Base-by-base conservation (phyloP, 2,113 vertebrate species). In the Arizona elegans region DNA sequence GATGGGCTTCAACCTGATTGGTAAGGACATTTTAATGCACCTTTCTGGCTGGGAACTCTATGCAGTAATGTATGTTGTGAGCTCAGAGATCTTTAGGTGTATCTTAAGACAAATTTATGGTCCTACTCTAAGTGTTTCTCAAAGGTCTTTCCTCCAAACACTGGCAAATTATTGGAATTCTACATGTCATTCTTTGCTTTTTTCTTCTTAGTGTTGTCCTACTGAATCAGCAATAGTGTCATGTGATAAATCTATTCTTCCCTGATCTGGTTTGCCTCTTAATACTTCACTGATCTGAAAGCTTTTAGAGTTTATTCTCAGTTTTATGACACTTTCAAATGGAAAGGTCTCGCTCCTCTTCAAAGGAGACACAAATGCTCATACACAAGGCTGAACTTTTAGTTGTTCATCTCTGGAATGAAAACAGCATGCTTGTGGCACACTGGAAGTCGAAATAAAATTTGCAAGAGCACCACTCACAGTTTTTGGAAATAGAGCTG, bases 41-140 rank as follows among this genome's bases (percentile, higher is more conserved):
- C 47, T 87, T 86, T 92, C 43, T 94, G 93, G 95, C 89, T 95
- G 92, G 11, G 88, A 54, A 23, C 92, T 55, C 59, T 29, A 92
- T 56, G 10, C 70, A 91, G 87, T 58, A 86, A 91, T 7, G 47
- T 90, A 50, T 92, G 55, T 89, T 15, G 86, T 1, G 0, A 89
- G 92, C 92, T 94, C 94, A 96, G 95, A 96, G 96, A 96, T 97
- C 96, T 86, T 59, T 96, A 54, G 0, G 52, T 93, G 93, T 92
- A 95, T 94, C 94, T 58, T 43, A 0, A 91, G 92, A 97, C 95
- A 96, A 95, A 97, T 97, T 96, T 96, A 96, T 96, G 94, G 95
- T 93, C 95, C 94, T 96, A 95, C 95, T 88, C 94, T 93, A 96
- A 97, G 94, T 94, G 96, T 91, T 96, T 96, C 92, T 94, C 19